Conservation (phyloP, 2,888 invertebrate genomes). For the Desoria tigrina region DNA sequence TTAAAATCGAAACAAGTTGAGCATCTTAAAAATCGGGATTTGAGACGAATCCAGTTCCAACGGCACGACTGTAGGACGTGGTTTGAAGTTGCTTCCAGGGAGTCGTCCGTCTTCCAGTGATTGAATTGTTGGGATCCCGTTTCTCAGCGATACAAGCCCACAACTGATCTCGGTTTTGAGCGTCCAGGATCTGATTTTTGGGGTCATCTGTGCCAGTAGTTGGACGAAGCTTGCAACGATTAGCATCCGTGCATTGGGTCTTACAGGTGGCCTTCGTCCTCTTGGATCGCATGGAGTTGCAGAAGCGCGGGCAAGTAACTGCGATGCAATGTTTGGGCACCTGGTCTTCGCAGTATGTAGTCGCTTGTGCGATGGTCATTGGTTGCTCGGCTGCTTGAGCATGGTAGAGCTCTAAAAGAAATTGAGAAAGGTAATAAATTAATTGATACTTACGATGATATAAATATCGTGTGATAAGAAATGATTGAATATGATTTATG, state of each 20-base stretch:
- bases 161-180: conserved; percentile 43
- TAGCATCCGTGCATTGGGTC: conserved; percentile 27
- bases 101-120: conserved; percentile 35
- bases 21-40: not conserved
- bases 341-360: conserved; percentile 33
- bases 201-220: conserved; percentile 40
- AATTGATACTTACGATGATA: not conserved
- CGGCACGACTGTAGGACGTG: conserved; percentile 35
- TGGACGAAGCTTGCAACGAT: conserved; percentile 36
- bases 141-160: conserved; percentile 45
- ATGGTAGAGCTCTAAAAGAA: conserved; percentile 10
- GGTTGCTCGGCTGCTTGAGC: conserved; percentile 13
- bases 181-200: conserved; percentile 37
- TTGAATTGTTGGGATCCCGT: conserved; percentile 33
- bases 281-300: conserved; percentile 27
- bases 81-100: conserved; percentile 37
- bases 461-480: not conserved
- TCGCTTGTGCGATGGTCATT: conserved; percentile 37
- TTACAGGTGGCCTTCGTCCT: conserved; percentile 26
- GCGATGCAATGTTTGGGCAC: conserved; percentile 34
- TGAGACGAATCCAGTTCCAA: conserved; percentile 9
- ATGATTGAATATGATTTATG: conserved; percentile 11
- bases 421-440: not conserved
- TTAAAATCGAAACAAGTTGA: too few species aligned
- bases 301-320: conserved; percentile 37